Conservation (phyloP, 2,113 vertebrate species). For the Perca schrenkii region DNA sequence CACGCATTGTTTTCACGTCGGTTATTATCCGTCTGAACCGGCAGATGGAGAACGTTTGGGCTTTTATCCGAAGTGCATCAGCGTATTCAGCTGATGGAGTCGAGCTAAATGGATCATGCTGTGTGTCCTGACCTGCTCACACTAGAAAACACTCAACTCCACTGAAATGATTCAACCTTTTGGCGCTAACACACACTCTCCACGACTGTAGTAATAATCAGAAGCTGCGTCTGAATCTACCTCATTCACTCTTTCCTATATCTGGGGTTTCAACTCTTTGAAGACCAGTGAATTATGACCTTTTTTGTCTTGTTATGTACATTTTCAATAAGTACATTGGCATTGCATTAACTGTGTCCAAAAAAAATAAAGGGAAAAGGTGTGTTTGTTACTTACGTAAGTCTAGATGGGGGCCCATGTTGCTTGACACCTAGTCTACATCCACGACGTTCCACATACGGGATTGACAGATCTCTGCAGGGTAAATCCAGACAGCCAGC, state of each 20-base stretch:
- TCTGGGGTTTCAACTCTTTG: background rate
- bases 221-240: background rate
- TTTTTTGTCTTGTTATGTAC: background rate
- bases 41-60: constrained; percentile 7
- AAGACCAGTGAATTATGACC: background rate
- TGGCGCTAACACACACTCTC: background rate
- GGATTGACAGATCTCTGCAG: too few species aligned
- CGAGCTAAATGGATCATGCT: constrained; percentile 15
- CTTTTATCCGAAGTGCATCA: constrained; percentile 19
- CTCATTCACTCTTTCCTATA: background rate
- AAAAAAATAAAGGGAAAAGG: too few species aligned
- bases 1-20: constrained; percentile 34
- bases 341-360: too few species aligned
- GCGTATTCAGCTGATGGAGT: constrained; percentile 9
- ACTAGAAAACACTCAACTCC: constrained; percentile 6
- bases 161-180: background rate
- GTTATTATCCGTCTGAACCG: constrained; percentile 22
- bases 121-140: constrained; percentile 19
- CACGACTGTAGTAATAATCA: background rate
- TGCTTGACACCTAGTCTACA: too few species aligned
- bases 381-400: too few species aligned
- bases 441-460: too few species aligned
- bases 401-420: too few species aligned
- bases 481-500: too few species aligned
- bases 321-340: background rate